Conservation (phyloP, 1,140 invertebrate species). For the Plectrocnemia conspersa region DNA sequence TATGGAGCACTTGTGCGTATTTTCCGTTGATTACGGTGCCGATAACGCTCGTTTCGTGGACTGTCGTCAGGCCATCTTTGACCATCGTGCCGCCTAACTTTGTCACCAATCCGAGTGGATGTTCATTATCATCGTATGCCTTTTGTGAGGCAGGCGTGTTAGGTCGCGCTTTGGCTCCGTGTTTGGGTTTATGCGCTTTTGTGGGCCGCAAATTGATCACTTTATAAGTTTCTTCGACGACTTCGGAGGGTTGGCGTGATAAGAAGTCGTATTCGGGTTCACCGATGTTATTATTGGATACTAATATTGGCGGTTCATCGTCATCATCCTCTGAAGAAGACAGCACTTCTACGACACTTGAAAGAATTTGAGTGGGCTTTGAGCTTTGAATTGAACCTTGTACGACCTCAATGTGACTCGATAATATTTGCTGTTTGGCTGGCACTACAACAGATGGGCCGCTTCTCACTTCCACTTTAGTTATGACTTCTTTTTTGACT, state of each 20-base stretch:
- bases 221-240: slow-evolving; percentile 69
- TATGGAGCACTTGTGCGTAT: slow-evolving; percentile 77
- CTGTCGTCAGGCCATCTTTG: slow-evolving; percentile 75
- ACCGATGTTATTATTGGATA: slow-evolving; percentile 65
- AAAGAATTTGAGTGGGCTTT: slow-evolving; percentile 42
- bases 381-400: slow-evolving; percentile 39
- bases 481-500: slow-evolving; percentile 30
- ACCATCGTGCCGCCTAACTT: slow-evolving; percentile 77
- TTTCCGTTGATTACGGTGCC: slow-evolving; percentile 83
- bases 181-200: slow-evolving; percentile 48
- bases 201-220: slow-evolving; percentile 54
- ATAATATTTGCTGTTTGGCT: slow-evolving; percentile 37
- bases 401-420: slow-evolving; percentile 53
- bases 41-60: slow-evolving; percentile 82
- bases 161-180: slow-evolving; percentile 42
- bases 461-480: slow-evolving; percentile 33
- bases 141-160: slow-evolving; percentile 43
- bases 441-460: slow-evolving; percentile 32
- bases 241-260: slow-evolving; percentile 74
- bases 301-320: slow-evolving; percentile 46
- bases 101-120: slow-evolving; percentile 73
- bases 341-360: slow-evolving; percentile 52
- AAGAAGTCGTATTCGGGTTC: slow-evolving; percentile 79
- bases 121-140: slow-evolving; percentile 49
- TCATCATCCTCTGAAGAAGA: slow-evolving; percentile 42